Percentiles rank a stretch among this genome's conserved stretches.
Conservation (phyloP, 2,888 invertebrate species). For the Platycheirus rosarum region DNA sequence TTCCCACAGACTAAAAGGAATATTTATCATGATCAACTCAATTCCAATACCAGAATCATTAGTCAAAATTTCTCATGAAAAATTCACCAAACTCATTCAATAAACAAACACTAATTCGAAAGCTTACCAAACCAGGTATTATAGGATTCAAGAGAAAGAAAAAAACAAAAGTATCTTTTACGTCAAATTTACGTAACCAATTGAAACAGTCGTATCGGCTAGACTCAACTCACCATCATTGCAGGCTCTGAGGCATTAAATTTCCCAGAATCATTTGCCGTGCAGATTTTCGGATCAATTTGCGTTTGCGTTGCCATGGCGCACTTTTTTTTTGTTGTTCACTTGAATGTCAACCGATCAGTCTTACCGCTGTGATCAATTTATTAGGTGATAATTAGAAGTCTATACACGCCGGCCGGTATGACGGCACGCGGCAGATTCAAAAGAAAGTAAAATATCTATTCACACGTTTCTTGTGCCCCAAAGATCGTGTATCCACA, state of each 20-base stretch:
- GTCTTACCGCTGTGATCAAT: background rate
- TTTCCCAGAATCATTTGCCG: slow-evolving; percentile 32
- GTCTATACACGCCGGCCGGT: background rate
- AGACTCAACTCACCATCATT: slow-evolving; percentile 38
- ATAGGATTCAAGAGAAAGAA: background rate
- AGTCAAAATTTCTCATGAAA: too few relatives aligned
- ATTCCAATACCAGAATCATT: too few relatives aligned
- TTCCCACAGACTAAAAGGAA: too few relatives aligned
- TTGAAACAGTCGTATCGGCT: background rate
- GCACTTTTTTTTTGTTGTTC: background rate
- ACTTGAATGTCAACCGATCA: background rate
- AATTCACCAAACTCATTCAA: too few relatives aligned
- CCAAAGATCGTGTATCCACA: slow-evolving; percentile 44
- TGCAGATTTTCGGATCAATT: slow-evolving; percentile 26
- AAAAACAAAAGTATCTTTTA: background rate
- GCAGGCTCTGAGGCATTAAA: background rate
- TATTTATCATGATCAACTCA: too few relatives aligned
- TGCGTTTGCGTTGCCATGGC: slow-evolving; percentile 38
- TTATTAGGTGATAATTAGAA: slow-evolving; percentile 28
- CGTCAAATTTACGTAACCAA: slow-evolving; percentile 13
- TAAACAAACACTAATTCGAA: slow-evolving; percentile 20
- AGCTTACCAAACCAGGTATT: slow-evolving; percentile 20
- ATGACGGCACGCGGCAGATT: slow-evolving; percentile 3
- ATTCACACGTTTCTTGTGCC: background rate
- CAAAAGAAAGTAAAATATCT: background rate